Evolutionary conservation across 1,140 invertebrate species (phyloP).

Genomic region (Macrotrachela quadricornifera): DNA sequence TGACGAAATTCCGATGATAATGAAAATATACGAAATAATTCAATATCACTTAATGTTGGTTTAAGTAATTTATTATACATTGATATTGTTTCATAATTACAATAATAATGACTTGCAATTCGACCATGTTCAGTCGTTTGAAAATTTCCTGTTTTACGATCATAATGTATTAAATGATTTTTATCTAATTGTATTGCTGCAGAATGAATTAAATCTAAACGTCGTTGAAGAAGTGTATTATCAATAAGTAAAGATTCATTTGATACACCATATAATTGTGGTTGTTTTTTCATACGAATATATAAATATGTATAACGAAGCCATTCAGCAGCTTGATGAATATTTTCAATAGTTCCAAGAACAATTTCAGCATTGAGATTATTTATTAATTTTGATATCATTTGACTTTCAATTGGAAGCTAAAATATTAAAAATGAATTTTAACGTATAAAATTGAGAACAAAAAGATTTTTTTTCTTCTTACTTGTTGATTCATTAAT

Average conservation of each 20-base stretch:
- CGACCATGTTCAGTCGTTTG: conserved; percentile 75
- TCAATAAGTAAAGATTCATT: conserved; percentile 48
- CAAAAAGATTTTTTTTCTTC: no score
- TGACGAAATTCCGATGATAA: conserved; percentile 43
- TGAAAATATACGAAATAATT: conserved; percentile 93
- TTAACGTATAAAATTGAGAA: no score
- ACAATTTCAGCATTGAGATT: conserved; percentile 96
- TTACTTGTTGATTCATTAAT: conserved; percentile 73
- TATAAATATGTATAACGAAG: conserved; percentile 91
- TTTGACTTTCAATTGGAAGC: conserved; percentile 41
- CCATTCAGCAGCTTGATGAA: conserved; percentile 83
- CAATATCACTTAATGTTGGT: conserved; percentile 86
- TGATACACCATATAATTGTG: conserved; percentile 65
- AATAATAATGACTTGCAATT: conserved; percentile 94
- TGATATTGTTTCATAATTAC: conserved; percentile 82
- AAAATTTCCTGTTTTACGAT: conserved; percentile 77
- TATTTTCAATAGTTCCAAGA: conserved; percentile 76
- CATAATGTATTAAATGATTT: conserved; percentile 79
- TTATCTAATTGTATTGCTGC: conserved; percentile 72
- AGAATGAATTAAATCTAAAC: conserved; percentile 87
- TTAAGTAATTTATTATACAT: conserved; percentile 91
- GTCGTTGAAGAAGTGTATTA: conserved; percentile 56
- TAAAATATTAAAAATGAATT: conserved; percentile 22
- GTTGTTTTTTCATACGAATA: conserved; percentile 42
- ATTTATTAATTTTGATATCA: conserved; percentile 53